Conservation (phyloP, 2,797 vertebrate genomes). For the Pangasius djambal region DNA sequence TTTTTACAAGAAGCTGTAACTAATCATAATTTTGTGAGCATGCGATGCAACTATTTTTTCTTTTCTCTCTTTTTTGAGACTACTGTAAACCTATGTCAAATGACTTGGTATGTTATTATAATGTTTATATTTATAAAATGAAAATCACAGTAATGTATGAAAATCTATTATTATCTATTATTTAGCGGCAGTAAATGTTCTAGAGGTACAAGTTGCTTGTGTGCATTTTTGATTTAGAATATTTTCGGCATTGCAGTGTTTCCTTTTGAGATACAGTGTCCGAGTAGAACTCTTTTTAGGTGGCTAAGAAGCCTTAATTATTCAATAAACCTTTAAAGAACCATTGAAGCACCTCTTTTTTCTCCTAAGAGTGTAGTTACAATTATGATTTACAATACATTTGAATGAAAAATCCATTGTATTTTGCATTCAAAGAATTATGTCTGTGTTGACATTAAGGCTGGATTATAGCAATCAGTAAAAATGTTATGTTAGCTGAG, state of each 20-base stretch:
- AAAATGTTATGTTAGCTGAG: background rate
- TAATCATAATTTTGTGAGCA: background rate
- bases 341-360: background rate
- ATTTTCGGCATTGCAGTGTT: background rate
- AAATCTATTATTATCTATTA: background rate
- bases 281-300: background rate
- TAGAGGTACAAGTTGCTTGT: background rate
- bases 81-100: background rate
- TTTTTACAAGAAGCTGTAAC: background rate
- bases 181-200: background rate
- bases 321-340: background rate
- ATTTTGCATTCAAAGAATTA: background rate
- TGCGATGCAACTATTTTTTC: background rate
- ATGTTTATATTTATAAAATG: background rate
- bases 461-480: background rate
- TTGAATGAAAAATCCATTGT: background rate
- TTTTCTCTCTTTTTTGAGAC: background rate
- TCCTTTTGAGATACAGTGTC: background rate
- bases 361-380: background rate
- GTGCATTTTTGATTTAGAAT: background rate
- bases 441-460: background rate
- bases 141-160: background rate
- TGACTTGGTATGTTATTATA: background rate
- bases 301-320: background rate
- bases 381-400: background rate